Evolutionary conservation across 2,888 invertebrate genomes (phyloP), one percentile per base, ranked within the genome.

Genomic region (Frankliniella fusca): DNA sequence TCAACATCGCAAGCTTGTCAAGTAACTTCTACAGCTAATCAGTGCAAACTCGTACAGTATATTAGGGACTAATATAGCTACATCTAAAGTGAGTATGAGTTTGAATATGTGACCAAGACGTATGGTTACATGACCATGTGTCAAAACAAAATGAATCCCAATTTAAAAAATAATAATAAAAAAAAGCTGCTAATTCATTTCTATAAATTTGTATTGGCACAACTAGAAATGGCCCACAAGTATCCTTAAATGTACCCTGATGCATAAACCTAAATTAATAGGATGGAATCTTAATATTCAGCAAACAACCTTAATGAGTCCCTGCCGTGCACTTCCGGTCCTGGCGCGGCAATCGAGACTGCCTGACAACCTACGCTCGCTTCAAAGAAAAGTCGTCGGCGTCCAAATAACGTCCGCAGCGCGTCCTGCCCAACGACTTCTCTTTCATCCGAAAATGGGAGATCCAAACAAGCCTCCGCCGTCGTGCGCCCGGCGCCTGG

Each of bases 1-100:
- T 70, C 70, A 54, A 54, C 8, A 23, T 20, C 15, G 9, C 12
- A 76, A 23, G 70, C 70, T 10, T 76, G 70, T 76, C 70, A 76
- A 76, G 12, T 76, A 12, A 23, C 27, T 27, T 27, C 70, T 76
- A 76, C 70, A 76, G 27, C 70, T 76, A 76, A 76, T 76, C 70
- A 76, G 70, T 76, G 70, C 70, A 76, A 76, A 76, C 70, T 27
- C 70, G 70, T 76, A 27, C 23, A 76, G 27, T 76, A 76, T 10
- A 23, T 27, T 27, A 76, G 12, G 70, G 27, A 27, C 70, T 76
- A 76, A 76, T 12, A 27, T 10, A 9, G 70, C 9, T 70, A 70
- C n/a, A 23, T 27, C 23, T 76, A 76, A 76, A 27, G 70, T 76
- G 70, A 76, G 9, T 76, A 76, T 76, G 70, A 76, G 70, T 76